Evolutionary conservation across 2,113 vertebrate species (phyloP), one percentile per base, ranked within the genome.

Genomic region (Oreocharis arfaki): DNA sequence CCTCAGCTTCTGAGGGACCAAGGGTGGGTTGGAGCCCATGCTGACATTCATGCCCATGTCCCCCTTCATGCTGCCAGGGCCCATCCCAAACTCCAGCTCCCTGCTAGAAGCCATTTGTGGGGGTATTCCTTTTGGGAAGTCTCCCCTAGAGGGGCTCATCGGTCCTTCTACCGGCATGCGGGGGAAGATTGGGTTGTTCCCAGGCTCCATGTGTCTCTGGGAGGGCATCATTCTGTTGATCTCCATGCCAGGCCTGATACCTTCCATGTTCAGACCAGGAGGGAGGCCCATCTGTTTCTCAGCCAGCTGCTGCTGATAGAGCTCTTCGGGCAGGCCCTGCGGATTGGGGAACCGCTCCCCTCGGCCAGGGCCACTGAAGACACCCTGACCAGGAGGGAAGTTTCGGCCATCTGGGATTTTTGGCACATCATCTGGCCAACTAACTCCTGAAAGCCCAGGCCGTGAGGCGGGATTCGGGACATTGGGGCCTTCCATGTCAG

Each of bases 351-450:
- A 99, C 75, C 99, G 98, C 64, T 99, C 99, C 78, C 99, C 99
- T 96, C 99, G 98, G 69, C 99, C 98, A 28, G 99, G 99, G 84
- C 99, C 99, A 2, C 98, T 98, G 97, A 99, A 99, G 96, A 99
- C 98, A 18, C 97, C 99, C 60, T 99, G 99, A 69, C 99, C 99
- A 60, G 99, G 98, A 23, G 99, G 98, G 80, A 99, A 99, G 74
- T 98, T 99, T 71, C 99, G 98, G 33, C 98, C 98, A 30, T 99
- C 99, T 52, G 98, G 98, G 98, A 99, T 99, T 96, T 99, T 99
- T 96, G 99, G 99, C 98, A 99, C 99, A 15, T 99, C 99, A 1
- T 99, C 99, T 78, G 99, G 99, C 99, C 99, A 99, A 93, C 97
- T 99, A 97, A 99, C 99, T 95, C 98, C 98, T 4, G 98, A 96